phyloP scores from a whole-genome alignment of 2,113 vertebrate species.

The Platycercus adscitus region DNA sequence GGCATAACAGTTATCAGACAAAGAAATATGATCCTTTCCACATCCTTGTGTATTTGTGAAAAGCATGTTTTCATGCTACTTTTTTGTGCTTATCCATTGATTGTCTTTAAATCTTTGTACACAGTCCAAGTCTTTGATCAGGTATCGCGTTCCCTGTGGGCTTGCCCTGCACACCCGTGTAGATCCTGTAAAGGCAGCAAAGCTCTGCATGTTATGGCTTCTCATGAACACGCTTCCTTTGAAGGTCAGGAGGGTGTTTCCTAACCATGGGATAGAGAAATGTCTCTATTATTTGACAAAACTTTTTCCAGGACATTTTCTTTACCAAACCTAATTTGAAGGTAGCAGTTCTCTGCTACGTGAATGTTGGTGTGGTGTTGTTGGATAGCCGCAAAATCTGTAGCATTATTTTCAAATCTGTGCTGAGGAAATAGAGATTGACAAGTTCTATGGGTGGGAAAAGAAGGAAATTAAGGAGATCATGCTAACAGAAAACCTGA shows the following conservation, averaged over 20 bases:
- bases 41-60: background rate
- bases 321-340: background rate
- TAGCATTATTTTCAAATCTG: background rate
- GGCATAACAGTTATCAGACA: background rate
- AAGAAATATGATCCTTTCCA: background rate
- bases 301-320: background rate
- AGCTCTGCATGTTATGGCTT: background rate
- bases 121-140: conserved; percentile 48
- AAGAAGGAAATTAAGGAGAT: background rate
- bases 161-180: conserved; percentile 13
- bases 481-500: background rate
- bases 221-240: background rate
- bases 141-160: background rate
- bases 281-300: background rate
- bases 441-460: background rate
- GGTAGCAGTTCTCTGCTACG: background rate
- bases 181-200: background rate
- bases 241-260: background rate
- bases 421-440: background rate
- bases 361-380: background rate
- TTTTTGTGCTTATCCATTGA: background rate
- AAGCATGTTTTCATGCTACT: conserved; percentile 4
- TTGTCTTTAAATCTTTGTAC: conserved; percentile 39
- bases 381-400: background rate
- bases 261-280: background rate